A percentile compares a stretch with the other conserved stretches of the same genome.
phyloP scores from a whole-genome alignment of 1,140 invertebrate genomes.

The Saccostrea cuccullata region DNA sequence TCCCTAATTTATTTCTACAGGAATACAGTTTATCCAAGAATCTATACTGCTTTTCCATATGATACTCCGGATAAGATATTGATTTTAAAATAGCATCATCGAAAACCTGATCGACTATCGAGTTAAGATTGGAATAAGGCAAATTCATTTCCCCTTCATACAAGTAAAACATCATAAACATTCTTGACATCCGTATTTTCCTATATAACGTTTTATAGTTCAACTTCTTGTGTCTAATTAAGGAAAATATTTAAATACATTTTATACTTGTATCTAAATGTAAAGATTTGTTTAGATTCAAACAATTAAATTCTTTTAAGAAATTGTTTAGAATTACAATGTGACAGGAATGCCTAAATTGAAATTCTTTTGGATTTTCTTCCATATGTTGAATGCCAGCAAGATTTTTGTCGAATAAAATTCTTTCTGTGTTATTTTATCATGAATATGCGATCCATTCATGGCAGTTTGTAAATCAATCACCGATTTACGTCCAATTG shows the following conservation, averaged over 20 bases:
- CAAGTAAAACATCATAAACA: background rate
- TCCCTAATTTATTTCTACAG: background rate
- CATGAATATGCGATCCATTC: background rate
- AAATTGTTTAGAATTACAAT: background rate
- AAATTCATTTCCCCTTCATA: background rate
- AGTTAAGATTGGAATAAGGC: background rate
- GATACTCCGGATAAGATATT: background rate
- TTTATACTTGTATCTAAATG: background rate
- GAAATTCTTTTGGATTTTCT: background rate
- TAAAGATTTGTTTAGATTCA: background rate
- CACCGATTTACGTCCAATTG: background rate
- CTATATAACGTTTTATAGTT: background rate
- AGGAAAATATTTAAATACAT: background rate
- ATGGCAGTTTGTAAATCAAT: background rate
- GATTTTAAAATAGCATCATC: background rate
- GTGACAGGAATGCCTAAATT: background rate
- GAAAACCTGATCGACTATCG: background rate
- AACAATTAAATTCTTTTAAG: background rate
- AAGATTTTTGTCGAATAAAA: background rate
- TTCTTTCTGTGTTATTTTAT: background rate
- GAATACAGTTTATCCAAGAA: background rate
- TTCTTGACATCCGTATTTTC: background rate
- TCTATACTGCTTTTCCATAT: background rate
- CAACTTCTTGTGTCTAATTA: background rate
- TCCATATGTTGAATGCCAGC: background rate